Evolutionary conservation across 2,888 invertebrate species (phyloP), one percentile per base, ranked within the genome.

Genomic region (Apomyelois bistriatella): DNA sequence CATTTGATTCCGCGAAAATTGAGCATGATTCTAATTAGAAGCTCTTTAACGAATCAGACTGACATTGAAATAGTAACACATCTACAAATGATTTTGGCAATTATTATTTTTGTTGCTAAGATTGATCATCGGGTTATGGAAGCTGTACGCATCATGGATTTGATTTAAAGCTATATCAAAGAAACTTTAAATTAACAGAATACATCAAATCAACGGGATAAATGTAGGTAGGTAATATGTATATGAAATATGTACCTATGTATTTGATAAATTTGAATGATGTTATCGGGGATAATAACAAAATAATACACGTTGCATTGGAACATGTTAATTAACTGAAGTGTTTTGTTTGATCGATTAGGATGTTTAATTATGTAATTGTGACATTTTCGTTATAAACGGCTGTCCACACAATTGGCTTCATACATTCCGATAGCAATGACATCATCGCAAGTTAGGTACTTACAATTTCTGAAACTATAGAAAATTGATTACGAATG

Each of bases 331-430:
- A 32, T 32, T 32, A 32, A 41, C 16, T 41, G n/a, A 16, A 48
- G 35, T 53, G n/a, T 38, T 41, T 52, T 46, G 46, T 46, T 46
- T 46, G 16, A 46, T 35, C 35, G 46, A 46, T 35, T 32, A 46
- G 13, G 32, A 15, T 46, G 32, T 46, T 8, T 40, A 15, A 46
- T 46, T 32, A 35, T 32, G 35, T 12, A 46, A 15, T 42, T 46
- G 41, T 41, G 10, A 46, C 32, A 15, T 35, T 46, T 15, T 7
- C 46, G 46, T 35, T 32, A 15, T 46, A 15, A 46, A 46, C 46
- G 46, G 46, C 32, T 46, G 46, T 46, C 46, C 46, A 46, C 32
- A 46, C 46, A 46, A 32, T 46, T 32, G 5, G 46, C 32, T 32
- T 15, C 46, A 12, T 3, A 46, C 46, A 46, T 55, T 50, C 53